phyloP scores from a whole-genome alignment of 2,888 invertebrate genomes.

The Drosophila anomelani region DNA sequence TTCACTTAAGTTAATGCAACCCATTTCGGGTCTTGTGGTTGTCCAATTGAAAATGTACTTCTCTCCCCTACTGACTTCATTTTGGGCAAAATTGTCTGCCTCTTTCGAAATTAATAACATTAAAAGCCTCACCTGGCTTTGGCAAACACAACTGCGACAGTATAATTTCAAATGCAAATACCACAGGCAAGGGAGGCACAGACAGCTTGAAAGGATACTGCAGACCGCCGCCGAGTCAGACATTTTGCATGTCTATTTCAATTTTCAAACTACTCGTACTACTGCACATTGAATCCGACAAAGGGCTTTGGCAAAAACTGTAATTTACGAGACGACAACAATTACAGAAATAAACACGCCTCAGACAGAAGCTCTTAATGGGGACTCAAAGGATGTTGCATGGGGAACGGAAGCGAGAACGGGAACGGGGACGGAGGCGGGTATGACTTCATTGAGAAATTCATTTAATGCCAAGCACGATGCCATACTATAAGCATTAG shows the following conservation, averaged over 20 bases:
- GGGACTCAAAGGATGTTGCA: constrained; percentile 43
- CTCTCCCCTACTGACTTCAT: not conserved
- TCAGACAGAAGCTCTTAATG: constrained; percentile 44
- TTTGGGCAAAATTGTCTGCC: constrained; percentile 14
- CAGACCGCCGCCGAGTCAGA: constrained; percentile 13
- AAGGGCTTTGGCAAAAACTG: constrained; percentile 40
- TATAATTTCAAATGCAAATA: constrained; percentile 42
- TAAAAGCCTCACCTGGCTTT: constrained; percentile 39
- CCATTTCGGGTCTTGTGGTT: not conserved
- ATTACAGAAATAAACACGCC: constrained; percentile 51
- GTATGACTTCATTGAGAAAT: constrained; percentile 54
- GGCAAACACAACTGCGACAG: constrained; percentile 34
- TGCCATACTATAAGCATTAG: constrained; percentile 38
- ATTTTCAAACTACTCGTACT: constrained; percentile 26
- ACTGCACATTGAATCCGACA: constrained; percentile 29
- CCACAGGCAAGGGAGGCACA: constrained; percentile 7
- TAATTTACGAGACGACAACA: constrained; percentile 51
- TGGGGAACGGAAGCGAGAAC: not conserved
- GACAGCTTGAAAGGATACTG: constrained; percentile 3
- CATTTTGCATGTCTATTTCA: constrained; percentile 50
- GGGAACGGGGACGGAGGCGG: not conserved
- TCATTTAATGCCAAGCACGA: constrained; percentile 58
- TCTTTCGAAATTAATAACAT: constrained; percentile 37
- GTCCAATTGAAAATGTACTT: constrained; percentile 38
- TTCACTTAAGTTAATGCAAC: constrained; percentile 32